phyloP scores from a whole-genome alignment of 2,797 vertebrate species.

The Nasua narica region DNA sequence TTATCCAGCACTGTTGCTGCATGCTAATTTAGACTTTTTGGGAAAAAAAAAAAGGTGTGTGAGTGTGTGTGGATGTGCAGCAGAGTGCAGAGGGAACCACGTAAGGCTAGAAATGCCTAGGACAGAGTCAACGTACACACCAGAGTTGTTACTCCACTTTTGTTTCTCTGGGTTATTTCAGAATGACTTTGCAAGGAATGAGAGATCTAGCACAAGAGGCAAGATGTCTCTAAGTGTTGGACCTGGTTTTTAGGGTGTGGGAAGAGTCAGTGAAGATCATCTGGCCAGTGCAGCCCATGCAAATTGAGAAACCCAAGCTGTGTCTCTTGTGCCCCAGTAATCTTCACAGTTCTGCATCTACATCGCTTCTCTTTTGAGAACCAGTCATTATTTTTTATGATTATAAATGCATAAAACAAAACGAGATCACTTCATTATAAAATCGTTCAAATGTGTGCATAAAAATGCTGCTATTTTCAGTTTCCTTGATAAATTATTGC shows the following conservation, averaged over 20 bases:
- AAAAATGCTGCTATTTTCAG: not conserved
- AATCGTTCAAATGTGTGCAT: not conserved
- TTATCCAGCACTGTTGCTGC: not conserved
- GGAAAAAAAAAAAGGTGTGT: not conserved
- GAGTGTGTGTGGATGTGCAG: not conserved
- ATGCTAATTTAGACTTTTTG: slow-evolving; percentile 12
- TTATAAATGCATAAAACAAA: not conserved
- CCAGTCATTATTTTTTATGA: not conserved
- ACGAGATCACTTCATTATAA: not conserved
- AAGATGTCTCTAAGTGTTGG: not conserved
- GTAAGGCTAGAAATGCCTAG: not conserved
- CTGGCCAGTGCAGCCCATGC: not conserved
- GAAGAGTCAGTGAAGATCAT: not conserved
- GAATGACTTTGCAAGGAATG: not conserved
- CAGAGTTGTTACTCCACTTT: not conserved
- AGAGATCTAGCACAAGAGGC: not conserved
- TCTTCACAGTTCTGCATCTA: not conserved
- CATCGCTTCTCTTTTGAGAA: slow-evolving; percentile 11
- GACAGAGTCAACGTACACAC: not conserved
- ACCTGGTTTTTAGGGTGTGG: not conserved
- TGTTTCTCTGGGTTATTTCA: not conserved
- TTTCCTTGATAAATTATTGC: not conserved
- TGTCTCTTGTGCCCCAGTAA: not conserved
- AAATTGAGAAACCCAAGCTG: not conserved
- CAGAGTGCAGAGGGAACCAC: not conserved